phyloP scores from a whole-genome alignment of 1,140 invertebrate genomes.

The Brachystomella parvula region DNA sequence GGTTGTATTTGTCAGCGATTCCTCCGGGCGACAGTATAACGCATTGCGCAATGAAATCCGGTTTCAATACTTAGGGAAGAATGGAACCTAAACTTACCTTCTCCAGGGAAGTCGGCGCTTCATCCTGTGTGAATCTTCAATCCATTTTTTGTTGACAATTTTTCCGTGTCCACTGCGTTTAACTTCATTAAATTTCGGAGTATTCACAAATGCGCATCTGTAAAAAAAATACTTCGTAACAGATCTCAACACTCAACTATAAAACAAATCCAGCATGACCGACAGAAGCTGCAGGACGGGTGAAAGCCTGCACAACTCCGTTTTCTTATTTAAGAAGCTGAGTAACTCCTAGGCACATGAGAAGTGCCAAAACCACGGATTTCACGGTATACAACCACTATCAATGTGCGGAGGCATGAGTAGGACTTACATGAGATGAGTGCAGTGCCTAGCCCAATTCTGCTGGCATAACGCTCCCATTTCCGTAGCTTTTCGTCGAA shows the following conservation, averaged over 20 bases:
- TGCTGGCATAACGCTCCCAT: slow-evolving; percentile 71
- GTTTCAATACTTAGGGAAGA: neutral
- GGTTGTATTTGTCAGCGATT: neutral
- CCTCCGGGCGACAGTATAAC: neutral
- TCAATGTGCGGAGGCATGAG: slow-evolving; percentile 6
- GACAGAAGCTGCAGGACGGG: slow-evolving; percentile 2
- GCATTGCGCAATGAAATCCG: neutral
- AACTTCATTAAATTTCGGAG: slow-evolving; percentile 74
- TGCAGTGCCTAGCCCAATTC: slow-evolving; percentile 65
- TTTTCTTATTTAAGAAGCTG: neutral
- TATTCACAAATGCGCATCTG: slow-evolving; percentile 80
- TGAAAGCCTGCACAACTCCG: neutral
- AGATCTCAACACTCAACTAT: neutral
- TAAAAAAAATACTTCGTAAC: slow-evolving; percentile 38
- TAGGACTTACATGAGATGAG: slow-evolving; percentile 67
- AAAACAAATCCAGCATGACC: slow-evolving; percentile 14
- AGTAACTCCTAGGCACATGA: neutral
- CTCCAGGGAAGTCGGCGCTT: slow-evolving; percentile 64
- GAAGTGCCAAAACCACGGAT: neutral
- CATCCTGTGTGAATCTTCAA: slow-evolving; percentile 57
- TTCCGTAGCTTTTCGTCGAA: slow-evolving; percentile 60
- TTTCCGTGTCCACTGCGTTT: slow-evolving; percentile 50
- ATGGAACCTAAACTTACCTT: slow-evolving; percentile 43
- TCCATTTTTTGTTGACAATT: slow-evolving; percentile 69
- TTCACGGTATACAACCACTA: neutral